Conservation (phyloP, 2,797 vertebrate genomes). For the Protonibea diacanthus region DNA sequence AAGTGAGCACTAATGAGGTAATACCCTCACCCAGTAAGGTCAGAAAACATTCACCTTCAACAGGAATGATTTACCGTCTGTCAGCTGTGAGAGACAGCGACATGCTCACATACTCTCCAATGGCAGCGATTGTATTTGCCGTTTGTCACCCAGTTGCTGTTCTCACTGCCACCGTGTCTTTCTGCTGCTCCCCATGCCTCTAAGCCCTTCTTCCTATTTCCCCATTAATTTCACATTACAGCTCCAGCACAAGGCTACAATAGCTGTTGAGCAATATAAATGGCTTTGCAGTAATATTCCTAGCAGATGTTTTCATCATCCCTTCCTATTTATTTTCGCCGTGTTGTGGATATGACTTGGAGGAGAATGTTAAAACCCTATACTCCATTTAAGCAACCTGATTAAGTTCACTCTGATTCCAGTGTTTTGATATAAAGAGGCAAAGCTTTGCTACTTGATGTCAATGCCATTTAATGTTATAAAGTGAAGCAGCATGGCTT, state of each 20-base stretch:
- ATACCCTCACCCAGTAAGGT: constrained; percentile 75
- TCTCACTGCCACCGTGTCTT: constrained; percentile 8
- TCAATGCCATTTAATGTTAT: not conserved
- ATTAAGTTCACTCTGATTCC: not conserved
- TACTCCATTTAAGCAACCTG: not conserved
- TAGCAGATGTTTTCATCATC: constrained; percentile 50
- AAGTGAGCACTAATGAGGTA: constrained; percentile 77
- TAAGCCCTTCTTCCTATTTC: constrained; percentile 31
- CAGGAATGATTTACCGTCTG: constrained; percentile 59
- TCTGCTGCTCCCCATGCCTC: constrained; percentile 24
- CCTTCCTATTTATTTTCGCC: constrained; percentile 35
- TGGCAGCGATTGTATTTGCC: constrained; percentile 16
- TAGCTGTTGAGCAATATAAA: constrained; percentile 42
- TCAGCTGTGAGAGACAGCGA: constrained; percentile 50
- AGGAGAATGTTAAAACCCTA: not conserved
- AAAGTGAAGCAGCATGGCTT: not conserved
- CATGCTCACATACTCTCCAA: constrained; percentile 17
- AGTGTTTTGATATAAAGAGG: not conserved
- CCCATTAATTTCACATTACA: constrained; percentile 51
- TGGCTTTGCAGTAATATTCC: constrained; percentile 36
- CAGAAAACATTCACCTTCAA: constrained; percentile 64
- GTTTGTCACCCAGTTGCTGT: constrained; percentile 26
- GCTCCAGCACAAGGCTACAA: constrained; percentile 25
- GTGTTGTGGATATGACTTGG: not conserved
- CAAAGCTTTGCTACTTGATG: not conserved